Evolutionary conservation across 2,113 vertebrate species (phyloP), one percentile per base, ranked within the genome.

Genomic region (Petroica traversi): DNA sequence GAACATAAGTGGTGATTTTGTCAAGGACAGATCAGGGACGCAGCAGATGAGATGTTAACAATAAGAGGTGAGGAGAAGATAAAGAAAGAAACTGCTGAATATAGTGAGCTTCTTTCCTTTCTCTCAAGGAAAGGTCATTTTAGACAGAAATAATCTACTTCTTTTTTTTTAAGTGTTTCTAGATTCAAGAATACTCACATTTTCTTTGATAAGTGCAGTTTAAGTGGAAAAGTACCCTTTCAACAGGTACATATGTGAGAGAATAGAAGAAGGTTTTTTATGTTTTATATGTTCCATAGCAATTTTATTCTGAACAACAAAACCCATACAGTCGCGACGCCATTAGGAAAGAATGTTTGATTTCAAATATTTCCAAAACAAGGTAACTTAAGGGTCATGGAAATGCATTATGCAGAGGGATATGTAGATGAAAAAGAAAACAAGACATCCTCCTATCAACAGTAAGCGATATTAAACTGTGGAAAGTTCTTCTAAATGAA

Each of bases 331-430:
- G 40, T 14, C 0, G 0, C 75, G 61, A 61, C 24, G 81, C 6
- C 14, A 79, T 24, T 29, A 87, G 40, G 45, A 33, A 85, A 85
- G 14, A 85, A 52, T 54, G 31, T n/a, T 78, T 89, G 8, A 75
- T 91, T 87, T 87, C 15, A 75, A 82, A 45, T 82, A 52, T 68
- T 95, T 93, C 67, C 33, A 34, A 78, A 92, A 58, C 14, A 38
- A 46, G 48, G 24, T 67, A 86, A 67, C 51, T 77, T 83, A 71
- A 62, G 43, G 18, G n/a, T 71, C 48, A 64, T 25, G 13, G 45
- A 84, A 87, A 85, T 59, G 11, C 6, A 72, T 93, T 89, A 74
- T 86, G 36, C 46, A 94, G 61, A 58, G 29, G 29, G 88, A 80
- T 74, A 90, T 33, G 19, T 34, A 66, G 8, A 82, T 33, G 23